Percentiles rank a stretch among this genome's conserved stretches.
Evolutionary conservation across 2,113 vertebrate genomes (phyloP).

Genomic region (Mesoclemmys tuberculata): DNA sequence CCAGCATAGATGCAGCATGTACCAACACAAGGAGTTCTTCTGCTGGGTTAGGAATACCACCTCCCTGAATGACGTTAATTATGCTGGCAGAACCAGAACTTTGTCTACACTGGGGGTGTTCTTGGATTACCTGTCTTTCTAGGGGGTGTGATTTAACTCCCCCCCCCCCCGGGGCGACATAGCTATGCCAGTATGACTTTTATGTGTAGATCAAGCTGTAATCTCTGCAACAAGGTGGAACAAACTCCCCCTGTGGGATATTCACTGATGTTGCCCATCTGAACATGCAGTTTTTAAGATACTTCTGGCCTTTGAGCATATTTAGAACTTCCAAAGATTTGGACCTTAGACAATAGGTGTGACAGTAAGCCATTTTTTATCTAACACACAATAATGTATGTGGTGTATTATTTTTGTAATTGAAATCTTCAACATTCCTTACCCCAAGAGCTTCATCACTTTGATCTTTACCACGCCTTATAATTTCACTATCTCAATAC

Average conservation of each 20-base stretch:
- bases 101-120: neutral
- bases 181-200: too few species aligned
- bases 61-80: too few species aligned
- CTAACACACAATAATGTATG: neutral
- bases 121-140: neutral
- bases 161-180: too few species aligned
- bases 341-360: conserved; percentile 15
- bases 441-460: neutral
- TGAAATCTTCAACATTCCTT: too few species aligned
- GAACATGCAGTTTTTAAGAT: neutral
- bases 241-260: neutral
- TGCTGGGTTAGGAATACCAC: too few species aligned
- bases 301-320: neutral
- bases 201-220: neutral
- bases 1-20: too few species aligned
- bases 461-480: neutral
- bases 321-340: neutral
- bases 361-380: conserved; percentile 32
- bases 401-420: neutral
- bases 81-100: neutral
- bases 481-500: neutral
- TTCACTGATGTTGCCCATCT: neutral
- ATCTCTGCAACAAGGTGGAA: neutral
- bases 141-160: neutral
- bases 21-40: too few species aligned